Conservation (phyloP, 2,113 vertebrate genomes). For the Phainopepla nitens region DNA sequence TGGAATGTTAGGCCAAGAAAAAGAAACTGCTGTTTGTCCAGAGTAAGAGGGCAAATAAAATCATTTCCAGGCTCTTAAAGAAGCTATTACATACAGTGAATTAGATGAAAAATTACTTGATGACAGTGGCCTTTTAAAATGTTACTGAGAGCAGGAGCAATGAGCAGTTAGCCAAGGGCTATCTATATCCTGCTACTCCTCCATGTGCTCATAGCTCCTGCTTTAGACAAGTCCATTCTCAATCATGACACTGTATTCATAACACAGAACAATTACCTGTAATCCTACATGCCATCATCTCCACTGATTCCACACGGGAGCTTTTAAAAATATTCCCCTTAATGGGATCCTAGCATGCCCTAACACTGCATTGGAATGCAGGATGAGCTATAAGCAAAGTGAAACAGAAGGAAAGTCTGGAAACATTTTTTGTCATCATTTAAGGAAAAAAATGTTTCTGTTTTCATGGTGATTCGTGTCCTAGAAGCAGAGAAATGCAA, state of each 20-base stretch:
- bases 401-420: background rate
- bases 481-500: background rate
- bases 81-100: slow-evolving; percentile 17
- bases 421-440: background rate
- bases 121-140: slow-evolving; percentile 40
- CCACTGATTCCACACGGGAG: background rate
- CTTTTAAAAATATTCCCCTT: slow-evolving; percentile 17
- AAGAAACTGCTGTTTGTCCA: slow-evolving; percentile 52
- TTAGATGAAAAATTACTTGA: slow-evolving; percentile 53
- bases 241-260: background rate
- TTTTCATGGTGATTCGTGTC: background rate
- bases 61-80: slow-evolving; percentile 39
- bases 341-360: background rate
- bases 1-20: slow-evolving; percentile 48
- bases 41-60: slow-evolving; percentile 53
- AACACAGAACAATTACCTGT: background rate
- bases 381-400: background rate
- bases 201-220: background rate
- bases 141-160: background rate
- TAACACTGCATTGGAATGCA: background rate
- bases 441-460: background rate
- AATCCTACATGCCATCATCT: background rate
- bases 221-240: slow-evolving; percentile 7
- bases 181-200: background rate
- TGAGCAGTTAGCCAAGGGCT: slow-evolving; percentile 7